Evolutionary conservation across 2,888 invertebrate species (phyloP).

Genomic region (Drosophila ustulata): DNA sequence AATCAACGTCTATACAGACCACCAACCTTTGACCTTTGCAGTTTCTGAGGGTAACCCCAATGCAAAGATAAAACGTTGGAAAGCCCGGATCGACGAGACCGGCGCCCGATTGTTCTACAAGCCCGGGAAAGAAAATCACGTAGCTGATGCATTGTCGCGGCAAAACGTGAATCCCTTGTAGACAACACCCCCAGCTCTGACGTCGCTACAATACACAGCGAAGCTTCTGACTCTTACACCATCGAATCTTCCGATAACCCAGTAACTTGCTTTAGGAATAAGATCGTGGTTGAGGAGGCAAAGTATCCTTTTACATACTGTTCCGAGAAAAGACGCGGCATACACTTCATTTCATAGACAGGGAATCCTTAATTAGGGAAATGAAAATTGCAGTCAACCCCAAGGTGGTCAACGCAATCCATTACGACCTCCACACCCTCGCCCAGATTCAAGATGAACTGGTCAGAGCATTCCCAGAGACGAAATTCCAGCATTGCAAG

Average conservation of each 20-base stretch:
- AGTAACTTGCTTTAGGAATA: conserved; percentile 6
- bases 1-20: not conserved
- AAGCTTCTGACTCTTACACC: not conserved
- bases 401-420: too few relatives aligned
- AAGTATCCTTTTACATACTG: not conserved
- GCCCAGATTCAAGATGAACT: too few relatives aligned
- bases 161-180: not conserved
- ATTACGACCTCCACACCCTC: too few relatives aligned
- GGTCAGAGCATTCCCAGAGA: too few relatives aligned
- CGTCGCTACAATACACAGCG: not conserved
- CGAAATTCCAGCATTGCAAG: too few relatives aligned
- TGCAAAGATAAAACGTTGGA: conserved; percentile 10
- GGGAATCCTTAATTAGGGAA: too few relatives aligned
- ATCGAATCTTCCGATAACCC: not conserved
- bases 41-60: conserved; percentile 6
- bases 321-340: too few relatives aligned
- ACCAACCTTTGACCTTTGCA: conserved; percentile 8
- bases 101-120: not conserved
- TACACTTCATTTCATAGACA: too few relatives aligned
- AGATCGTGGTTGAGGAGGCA: not conserved
- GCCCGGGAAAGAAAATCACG: not conserved
- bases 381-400: too few relatives aligned
- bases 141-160: conserved; percentile 2
- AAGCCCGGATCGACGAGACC: conserved; percentile 2
- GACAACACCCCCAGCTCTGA: not conserved